Evolutionary conservation across 2,888 invertebrate genomes (phyloP).

Genomic region (Acanthacorydalis orientalis): DNA sequence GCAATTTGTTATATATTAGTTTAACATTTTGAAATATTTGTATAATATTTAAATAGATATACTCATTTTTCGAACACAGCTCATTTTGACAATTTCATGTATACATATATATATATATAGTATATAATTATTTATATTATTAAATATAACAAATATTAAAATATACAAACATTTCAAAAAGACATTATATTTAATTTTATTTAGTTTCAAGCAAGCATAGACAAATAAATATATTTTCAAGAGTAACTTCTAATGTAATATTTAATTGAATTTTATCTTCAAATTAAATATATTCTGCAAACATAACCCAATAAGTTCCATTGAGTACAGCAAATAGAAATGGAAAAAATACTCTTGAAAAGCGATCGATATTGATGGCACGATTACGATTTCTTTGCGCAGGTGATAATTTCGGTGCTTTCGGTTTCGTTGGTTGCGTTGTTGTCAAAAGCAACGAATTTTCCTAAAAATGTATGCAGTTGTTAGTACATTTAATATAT

Average conservation of each 20-base stretch:
- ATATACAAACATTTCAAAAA: too few species aligned
- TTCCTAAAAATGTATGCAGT: conserved; percentile 19
- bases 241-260: neutral
- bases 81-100: neutral
- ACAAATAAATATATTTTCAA: neutral
- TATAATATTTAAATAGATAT: too few species aligned
- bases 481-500: too few species aligned
- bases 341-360: conserved; percentile 54
- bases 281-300: conserved; percentile 49
- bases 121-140: too few species aligned
- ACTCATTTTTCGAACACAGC: neutral
- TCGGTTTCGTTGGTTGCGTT: conserved; percentile 13
- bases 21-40: too few species aligned
- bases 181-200: neutral
- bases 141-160: too few species aligned
- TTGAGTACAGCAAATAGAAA: conserved; percentile 49
- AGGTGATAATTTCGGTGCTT: conserved; percentile 29
- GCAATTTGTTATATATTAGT: too few species aligned
- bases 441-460: conserved; percentile 12
- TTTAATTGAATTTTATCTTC: too few species aligned
- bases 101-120: too few species aligned
- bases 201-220: neutral
- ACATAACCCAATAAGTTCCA: conserved; percentile 54
- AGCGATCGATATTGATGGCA: conserved; percentile 53
- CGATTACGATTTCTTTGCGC: conserved; percentile 43